Conservation (phyloP, 2,888 invertebrate genomes). For the Ganaspis brasiliensis region DNA sequence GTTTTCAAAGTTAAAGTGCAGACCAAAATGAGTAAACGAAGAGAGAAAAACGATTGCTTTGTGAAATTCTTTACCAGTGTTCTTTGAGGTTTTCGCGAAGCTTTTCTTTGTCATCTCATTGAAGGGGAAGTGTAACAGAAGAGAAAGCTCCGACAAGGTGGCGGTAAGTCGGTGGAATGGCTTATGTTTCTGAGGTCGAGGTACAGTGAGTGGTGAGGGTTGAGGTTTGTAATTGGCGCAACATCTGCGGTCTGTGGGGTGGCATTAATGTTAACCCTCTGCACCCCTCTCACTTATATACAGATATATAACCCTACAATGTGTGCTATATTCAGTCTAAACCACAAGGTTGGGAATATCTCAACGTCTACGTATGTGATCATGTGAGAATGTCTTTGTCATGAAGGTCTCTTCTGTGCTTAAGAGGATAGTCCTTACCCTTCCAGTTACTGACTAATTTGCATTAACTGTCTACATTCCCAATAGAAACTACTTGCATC, state of each 20-base stretch:
- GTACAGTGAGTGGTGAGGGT: constrained; percentile 63
- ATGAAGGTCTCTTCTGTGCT: neutral
- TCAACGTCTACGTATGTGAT: constrained; percentile 23
- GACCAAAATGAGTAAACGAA: constrained; percentile 38
- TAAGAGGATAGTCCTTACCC: constrained; percentile 2
- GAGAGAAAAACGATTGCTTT: constrained; percentile 21
- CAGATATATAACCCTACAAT: constrained; percentile 40
- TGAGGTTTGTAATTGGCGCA: constrained; percentile 80
- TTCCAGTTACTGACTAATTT: neutral
- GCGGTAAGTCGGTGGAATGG: constrained; percentile 59
- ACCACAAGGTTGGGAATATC: constrained; percentile 20
- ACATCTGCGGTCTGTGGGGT: constrained; percentile 79
- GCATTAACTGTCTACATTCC: neutral
- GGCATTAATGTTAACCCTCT: constrained; percentile 78
- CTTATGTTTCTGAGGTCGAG: constrained; percentile 62
- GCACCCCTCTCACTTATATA: constrained; percentile 37
- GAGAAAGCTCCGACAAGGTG: constrained; percentile 86
- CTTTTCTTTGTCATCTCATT: constrained; percentile 33
- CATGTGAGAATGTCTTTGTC: constrained; percentile 33
- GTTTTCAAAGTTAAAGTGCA: constrained; percentile 55
- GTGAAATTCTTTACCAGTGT: constrained; percentile 47
- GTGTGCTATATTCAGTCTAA: neutral
- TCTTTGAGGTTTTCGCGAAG: constrained; percentile 32
- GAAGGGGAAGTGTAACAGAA: constrained; percentile 43
- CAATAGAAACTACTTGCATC: neutral